These are phyloP conservation scores for Telenomus remus DNA, from an alignment of 1,140 invertebrate species.

Conservation along the genomic window DNA sequence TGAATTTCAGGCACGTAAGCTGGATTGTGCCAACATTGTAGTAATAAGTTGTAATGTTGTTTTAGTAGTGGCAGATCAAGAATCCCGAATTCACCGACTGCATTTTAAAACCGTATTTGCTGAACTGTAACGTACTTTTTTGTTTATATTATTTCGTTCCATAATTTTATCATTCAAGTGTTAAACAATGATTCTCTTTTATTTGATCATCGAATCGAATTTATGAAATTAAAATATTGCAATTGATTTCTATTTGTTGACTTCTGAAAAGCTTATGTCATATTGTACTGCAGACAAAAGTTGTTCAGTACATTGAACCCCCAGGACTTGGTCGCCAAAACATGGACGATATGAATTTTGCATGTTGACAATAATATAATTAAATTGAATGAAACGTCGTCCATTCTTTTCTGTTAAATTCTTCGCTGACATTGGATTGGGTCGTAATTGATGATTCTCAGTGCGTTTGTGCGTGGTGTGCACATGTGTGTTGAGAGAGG, in stretches of 20 bases:
- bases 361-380: slow-evolving; percentile 29
- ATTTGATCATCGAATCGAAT: too few relatives aligned
- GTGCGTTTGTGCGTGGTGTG: slow-evolving; percentile 43
- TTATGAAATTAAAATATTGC: too few relatives aligned
- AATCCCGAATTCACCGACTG: not conserved
- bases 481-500: slow-evolving; percentile 50
- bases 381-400: slow-evolving; percentile 24
- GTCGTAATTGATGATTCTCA: slow-evolving; percentile 62
- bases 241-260: too few relatives aligned
- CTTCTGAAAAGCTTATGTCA: too few relatives aligned
- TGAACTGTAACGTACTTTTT: too few relatives aligned
- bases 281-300: not conserved
- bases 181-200: too few relatives aligned
- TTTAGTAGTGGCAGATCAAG: slow-evolving; percentile 22
- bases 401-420: slow-evolving; percentile 56
- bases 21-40: slow-evolving; percentile 18
- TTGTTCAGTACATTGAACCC: not conserved
- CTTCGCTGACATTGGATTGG: slow-evolving; percentile 57
- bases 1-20: slow-evolving; percentile 32
- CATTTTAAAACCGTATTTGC: too few relatives aligned
- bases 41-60: slow-evolving; percentile 27
- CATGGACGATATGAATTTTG: slow-evolving; percentile 18
- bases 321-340: not conserved
- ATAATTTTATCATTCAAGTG: too few relatives aligned
- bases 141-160: too few relatives aligned